Conservation (phyloP, 1,140 invertebrate genomes). For the Aplysia californica region DNA sequence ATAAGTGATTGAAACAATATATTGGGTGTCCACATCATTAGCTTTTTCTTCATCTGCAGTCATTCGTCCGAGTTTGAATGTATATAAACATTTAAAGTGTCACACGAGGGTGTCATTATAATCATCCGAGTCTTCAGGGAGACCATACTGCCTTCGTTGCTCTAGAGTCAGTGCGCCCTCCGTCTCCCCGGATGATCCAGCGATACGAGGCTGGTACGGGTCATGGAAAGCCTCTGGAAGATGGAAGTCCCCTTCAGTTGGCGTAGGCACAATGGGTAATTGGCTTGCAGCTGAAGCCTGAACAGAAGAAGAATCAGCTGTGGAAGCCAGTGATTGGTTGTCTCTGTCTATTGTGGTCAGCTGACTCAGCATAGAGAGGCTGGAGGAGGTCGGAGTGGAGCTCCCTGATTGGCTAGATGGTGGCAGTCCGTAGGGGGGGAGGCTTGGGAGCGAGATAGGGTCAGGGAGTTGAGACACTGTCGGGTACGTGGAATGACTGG, state of each 20-base stretch:
- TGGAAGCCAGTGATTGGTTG: background rate
- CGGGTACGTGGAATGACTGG: constrained; percentile 16
- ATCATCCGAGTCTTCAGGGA: constrained; percentile 13
- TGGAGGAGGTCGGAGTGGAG: constrained; percentile 11
- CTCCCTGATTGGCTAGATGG: constrained; percentile 15
- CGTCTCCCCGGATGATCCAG: background rate
- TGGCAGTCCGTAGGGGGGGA: background rate
- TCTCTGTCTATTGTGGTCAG: background rate
- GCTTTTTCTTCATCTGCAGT: too few relatives aligned
- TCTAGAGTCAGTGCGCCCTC: constrained; percentile 15
- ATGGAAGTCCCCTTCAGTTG: background rate
- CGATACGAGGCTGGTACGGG: background rate
- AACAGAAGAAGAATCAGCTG: background rate
- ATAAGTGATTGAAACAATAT: too few relatives aligned
- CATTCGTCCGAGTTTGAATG: too few relatives aligned
- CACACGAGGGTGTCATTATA: constrained; percentile 24
- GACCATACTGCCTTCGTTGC: background rate
- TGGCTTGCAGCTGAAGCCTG: constrained; percentile 2
- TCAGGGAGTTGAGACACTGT: constrained; percentile 5
- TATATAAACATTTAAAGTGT: constrained; percentile 14
- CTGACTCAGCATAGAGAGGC: constrained; percentile 17
- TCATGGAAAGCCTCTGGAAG: constrained; percentile 12
- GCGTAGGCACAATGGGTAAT: constrained; percentile 9
- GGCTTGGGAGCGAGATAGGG: background rate
- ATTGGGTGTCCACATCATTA: too few relatives aligned